These are phyloP conservation scores for Epinephelus awoara DNA, from an alignment of 2,797 vertebrate species.

Conservation along the genomic window DNA sequence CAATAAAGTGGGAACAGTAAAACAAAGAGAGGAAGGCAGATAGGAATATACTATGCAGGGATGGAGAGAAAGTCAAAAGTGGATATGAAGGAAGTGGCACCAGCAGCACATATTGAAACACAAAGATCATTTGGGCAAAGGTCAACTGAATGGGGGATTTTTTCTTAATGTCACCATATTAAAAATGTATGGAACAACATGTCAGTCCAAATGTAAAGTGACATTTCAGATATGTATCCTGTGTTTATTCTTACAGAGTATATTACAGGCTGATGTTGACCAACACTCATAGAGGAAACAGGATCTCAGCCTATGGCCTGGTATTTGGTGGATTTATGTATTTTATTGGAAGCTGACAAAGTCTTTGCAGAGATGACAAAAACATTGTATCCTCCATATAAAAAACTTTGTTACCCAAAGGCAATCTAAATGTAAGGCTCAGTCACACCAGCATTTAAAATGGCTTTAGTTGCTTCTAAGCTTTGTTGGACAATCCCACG, in stretches of 20 bases:
- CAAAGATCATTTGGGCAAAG: slow-evolving; percentile 54
- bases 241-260: slow-evolving; percentile 14
- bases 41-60: not conserved
- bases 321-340: slow-evolving; percentile 15
- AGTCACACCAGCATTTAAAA: no score
- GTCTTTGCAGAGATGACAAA: not conserved
- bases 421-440: not conserved
- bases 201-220: slow-evolving; percentile 55
- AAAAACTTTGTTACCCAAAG: not conserved
- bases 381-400: not conserved
- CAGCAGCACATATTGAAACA: slow-evolving; percentile 17
- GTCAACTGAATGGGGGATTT: slow-evolving; percentile 27
- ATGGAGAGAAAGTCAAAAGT: not conserved
- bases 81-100: not conserved
- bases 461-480: no score
- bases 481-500: no score
- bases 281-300: slow-evolving; percentile 1
- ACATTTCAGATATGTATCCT: slow-evolving; percentile 57
- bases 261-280: slow-evolving; percentile 28
- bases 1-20: not conserved
- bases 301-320: not conserved
- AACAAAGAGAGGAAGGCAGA: not conserved
- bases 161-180: slow-evolving; percentile 67
- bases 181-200: slow-evolving; percentile 68
- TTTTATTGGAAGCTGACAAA: slow-evolving; percentile 13